Percentiles rank a stretch among this genome's conserved stretches.
phyloP scores from a whole-genome alignment of 2,888 invertebrate genomes.

The Polydrusus cervinus region DNA sequence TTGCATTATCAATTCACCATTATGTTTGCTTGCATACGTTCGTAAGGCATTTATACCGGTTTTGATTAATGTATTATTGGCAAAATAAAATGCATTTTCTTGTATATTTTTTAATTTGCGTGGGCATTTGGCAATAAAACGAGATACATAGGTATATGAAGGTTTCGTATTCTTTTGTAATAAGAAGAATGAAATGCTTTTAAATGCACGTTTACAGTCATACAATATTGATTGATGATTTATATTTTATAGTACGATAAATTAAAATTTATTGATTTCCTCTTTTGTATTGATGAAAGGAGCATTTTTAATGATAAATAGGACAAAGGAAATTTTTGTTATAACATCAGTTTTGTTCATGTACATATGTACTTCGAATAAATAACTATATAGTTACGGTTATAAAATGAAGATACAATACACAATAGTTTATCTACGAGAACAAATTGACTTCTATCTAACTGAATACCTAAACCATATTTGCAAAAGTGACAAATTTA shows the following conservation, averaged over 20 bases:
- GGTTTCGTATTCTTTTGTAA: slow-evolving; percentile 5
- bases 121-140: slow-evolving; percentile 28
- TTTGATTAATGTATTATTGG: slow-evolving; percentile 39
- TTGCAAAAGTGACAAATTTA: no score
- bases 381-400: no score
- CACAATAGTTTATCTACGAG: no score
- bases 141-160: not conserved
- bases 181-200: not conserved
- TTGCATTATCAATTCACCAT: slow-evolving; percentile 43
- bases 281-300: not conserved
- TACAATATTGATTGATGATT: slow-evolving; percentile 7
- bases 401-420: no score
- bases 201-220: slow-evolving; percentile 3
- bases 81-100: slow-evolving; percentile 33
- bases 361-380: no score
- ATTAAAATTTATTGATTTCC: slow-evolving; percentile 5
- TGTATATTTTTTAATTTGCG: slow-evolving; percentile 12
- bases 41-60: slow-evolving; percentile 32
- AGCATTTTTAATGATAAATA: not conserved
- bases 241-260: slow-evolving; percentile 11
- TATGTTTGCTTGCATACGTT: slow-evolving; percentile 33
- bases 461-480: no score
- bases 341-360: no score
- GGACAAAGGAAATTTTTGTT: no score
- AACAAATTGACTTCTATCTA: no score